These are phyloP conservation scores for Erithacus rubecula DNA, from an alignment of 2,797 vertebrate genomes.

Conservation along the genomic window DNA sequence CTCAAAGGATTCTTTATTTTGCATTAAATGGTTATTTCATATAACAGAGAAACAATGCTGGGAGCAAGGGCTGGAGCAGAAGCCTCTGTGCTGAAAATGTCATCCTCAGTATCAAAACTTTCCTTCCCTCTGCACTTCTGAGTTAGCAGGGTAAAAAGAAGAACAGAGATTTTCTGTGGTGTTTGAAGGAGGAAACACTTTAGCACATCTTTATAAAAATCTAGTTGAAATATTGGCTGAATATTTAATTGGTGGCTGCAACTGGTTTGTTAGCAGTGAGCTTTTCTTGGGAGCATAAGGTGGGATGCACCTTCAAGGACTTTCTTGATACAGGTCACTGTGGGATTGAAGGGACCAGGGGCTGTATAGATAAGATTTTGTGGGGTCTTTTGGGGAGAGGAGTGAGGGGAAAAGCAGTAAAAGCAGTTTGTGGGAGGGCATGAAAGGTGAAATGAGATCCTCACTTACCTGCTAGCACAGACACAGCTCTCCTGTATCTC, in stretches of 20 bases:
- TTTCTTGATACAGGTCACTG: neutral
- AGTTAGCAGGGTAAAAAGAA: neutral
- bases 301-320: neutral
- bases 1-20: conserved; percentile 43
- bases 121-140: neutral
- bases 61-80: neutral
- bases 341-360: neutral
- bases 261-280: neutral
- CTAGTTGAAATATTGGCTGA: neutral
- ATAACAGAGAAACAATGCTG: neutral
- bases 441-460: neutral
- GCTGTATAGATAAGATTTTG: neutral
- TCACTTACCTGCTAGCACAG: neutral
- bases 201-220: neutral
- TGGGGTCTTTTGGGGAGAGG: neutral
- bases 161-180: neutral
- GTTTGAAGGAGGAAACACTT: neutral
- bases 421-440: neutral
- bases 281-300: neutral
- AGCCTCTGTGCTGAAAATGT: neutral
- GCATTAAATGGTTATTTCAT: neutral
- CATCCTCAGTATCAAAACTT: neutral
- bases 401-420: neutral
- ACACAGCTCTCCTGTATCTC: neutral
- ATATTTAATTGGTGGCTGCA: neutral